phyloP scores from a whole-genome alignment of 2,888 invertebrate genomes.

The Teleiodes luculella region DNA sequence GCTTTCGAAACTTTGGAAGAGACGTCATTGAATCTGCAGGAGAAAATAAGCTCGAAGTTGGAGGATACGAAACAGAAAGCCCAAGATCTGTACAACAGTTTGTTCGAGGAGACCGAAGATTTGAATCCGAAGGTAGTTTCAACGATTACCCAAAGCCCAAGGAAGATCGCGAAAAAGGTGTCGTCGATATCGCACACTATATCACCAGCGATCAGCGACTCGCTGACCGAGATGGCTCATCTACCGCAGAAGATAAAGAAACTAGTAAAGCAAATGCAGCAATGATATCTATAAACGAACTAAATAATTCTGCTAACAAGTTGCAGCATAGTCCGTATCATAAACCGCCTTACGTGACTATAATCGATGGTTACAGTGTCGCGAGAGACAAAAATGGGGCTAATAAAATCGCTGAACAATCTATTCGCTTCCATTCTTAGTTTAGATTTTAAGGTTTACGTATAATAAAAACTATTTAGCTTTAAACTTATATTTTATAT shows the following conservation, averaged over 20 bases:
- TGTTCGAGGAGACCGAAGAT: slow-evolving; percentile 60
- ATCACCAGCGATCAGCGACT: slow-evolving; percentile 63
- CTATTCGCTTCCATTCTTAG: slow-evolving; percentile 49
- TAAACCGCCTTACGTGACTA: slow-evolving; percentile 50
- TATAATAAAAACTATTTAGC: background rate
- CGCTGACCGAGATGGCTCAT: slow-evolving; percentile 59
- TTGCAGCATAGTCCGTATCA: slow-evolving; percentile 31
- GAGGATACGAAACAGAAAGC: slow-evolving; percentile 63
- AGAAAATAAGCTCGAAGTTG: slow-evolving; percentile 51
- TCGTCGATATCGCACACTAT: slow-evolving; percentile 50
- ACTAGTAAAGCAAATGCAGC: slow-evolving; percentile 59
- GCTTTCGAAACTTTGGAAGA: slow-evolving; percentile 40
- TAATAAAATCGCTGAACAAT: slow-evolving; percentile 56
- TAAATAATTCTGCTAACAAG: slow-evolving; percentile 27
- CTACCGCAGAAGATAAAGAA: slow-evolving; percentile 64
- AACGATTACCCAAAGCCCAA: slow-evolving; percentile 44
- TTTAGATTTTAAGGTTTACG: too few relatives aligned
- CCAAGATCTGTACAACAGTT: slow-evolving; percentile 56
- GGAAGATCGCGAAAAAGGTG: slow-evolving; percentile 53
- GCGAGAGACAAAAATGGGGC: slow-evolving; percentile 65
- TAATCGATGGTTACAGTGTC: slow-evolving; percentile 69
- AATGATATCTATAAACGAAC: slow-evolving; percentile 36
- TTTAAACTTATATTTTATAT: slow-evolving; percentile 12
- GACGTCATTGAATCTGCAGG: slow-evolving; percentile 39
- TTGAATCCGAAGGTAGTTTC: slow-evolving; percentile 44